Percentiles rank a stretch among this genome's conserved stretches.
Conservation (phyloP, 1,140 invertebrate genomes). For the fruit fly (Drosophila melanogaster) region Release_6_plus_ISO1_MT NC_004354.4:8821501-8822000, state of each 20-base stretch:
- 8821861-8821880: slow-evolving; percentile 1
- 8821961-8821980: no score
- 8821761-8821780: slow-evolving; percentile 44
- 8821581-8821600: slow-evolving; percentile 4
- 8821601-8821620: slow-evolving; percentile 15
- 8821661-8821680: slow-evolving; percentile 74
- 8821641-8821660: slow-evolving; percentile 72
- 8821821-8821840: slow-evolving; percentile 40
- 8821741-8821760: not conserved
- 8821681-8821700: slow-evolving; percentile 36
- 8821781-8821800: slow-evolving; percentile 73
- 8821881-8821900: slow-evolving; percentile 1
- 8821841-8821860: slow-evolving; percentile 17
- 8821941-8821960: no score
- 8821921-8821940: no score
- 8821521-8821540: not conserved
- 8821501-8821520: slow-evolving; percentile 46
- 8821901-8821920: not conserved
- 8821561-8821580: not conserved
- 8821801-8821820: slow-evolving; percentile 71
- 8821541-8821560: no score
- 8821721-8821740: no score
- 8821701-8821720: slow-evolving; percentile 11
- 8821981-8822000: no score
- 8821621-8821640: slow-evolving; percentile 66